A percentile compares a stretch with the other conserved stretches of the same genome.
Conservation (phyloP, 2,888 invertebrate genomes). For the Heliconius erato region DNA sequence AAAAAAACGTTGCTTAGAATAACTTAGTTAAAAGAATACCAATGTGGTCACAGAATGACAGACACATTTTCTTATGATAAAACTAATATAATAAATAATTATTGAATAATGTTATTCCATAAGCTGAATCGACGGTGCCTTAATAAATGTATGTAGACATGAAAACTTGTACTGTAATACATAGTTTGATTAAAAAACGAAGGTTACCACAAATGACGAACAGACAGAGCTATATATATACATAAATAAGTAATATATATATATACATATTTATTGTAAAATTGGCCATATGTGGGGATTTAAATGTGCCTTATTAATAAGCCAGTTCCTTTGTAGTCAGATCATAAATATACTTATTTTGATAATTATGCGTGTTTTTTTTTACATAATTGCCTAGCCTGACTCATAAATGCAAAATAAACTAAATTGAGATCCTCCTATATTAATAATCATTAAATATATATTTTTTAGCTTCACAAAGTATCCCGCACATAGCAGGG, state of each 20-base stretch:
- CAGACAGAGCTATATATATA: neutral
- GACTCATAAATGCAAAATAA: no score
- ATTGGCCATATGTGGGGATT: constrained; percentile 58
- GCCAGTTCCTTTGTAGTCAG: constrained; percentile 76
- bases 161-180: constrained; percentile 28
- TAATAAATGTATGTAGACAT: constrained; percentile 48
- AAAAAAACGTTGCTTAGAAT: neutral
- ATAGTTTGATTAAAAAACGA: neutral
- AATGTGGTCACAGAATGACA: constrained; percentile 43
- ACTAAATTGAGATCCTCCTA: no score
- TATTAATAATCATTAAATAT: no score
- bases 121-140: constrained; percentile 83
- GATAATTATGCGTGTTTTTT: constrained; percentile 54
- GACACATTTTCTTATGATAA: constrained; percentile 59
- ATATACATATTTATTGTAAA: constrained; percentile 29
- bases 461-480: no score
- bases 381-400: constrained; percentile 50
- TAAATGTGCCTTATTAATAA: constrained; percentile 71
- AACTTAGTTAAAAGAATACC: neutral
- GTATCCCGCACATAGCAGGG: no score
- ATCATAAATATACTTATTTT: constrained; percentile 76
- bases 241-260: neutral
- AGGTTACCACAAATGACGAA: constrained; percentile 42
- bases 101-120: constrained; percentile 47
- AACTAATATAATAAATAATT: neutral